Evolutionary conservation across 2,113 vertebrate species (phyloP).

Genomic region (Bostrychus sinensis): DNA sequence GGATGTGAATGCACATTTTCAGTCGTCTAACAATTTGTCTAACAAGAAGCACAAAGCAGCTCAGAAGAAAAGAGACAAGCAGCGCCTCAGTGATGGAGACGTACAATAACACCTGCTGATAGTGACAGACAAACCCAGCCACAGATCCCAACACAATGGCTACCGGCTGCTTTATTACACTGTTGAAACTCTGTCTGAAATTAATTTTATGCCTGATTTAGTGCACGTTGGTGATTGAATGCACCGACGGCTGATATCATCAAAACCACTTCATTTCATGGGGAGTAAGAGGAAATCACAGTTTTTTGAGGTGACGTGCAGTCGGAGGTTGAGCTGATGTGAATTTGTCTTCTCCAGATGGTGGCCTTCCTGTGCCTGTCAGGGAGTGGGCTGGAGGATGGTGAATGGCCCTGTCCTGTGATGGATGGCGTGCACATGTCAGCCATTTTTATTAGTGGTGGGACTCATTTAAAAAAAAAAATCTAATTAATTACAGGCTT

Average conservation of each 20-base stretch:
- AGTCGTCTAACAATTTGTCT: background rate
- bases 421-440: background rate
- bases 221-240: conserved; percentile 57
- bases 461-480: too few species aligned
- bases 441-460: too few species aligned
- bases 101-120: conserved; percentile 7
- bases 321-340: conserved; percentile 22
- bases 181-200: too few species aligned
- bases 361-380: background rate
- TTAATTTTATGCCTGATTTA: conserved; percentile 79
- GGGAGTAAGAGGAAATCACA: conserved; percentile 33
- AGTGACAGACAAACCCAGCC: conserved; percentile 5
- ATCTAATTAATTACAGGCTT: too few species aligned
- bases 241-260: conserved; percentile 47
- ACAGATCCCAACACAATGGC: conserved; percentile 30
- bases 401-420: conserved; percentile 1
- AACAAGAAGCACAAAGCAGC: background rate
- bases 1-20: background rate
- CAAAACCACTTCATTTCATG: conserved; percentile 66
- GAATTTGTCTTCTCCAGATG: conserved; percentile 28
- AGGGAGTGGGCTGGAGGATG: background rate
- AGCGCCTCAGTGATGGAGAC: conserved; percentile 30
- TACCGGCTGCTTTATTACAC: conserved; percentile 57
- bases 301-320: conserved; percentile 31
- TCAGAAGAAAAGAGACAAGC: background rate